These are phyloP conservation scores for Atta cephalotes DNA, from an alignment of 1,140 invertebrate genomes.

Conservation along the genomic window DNA sequence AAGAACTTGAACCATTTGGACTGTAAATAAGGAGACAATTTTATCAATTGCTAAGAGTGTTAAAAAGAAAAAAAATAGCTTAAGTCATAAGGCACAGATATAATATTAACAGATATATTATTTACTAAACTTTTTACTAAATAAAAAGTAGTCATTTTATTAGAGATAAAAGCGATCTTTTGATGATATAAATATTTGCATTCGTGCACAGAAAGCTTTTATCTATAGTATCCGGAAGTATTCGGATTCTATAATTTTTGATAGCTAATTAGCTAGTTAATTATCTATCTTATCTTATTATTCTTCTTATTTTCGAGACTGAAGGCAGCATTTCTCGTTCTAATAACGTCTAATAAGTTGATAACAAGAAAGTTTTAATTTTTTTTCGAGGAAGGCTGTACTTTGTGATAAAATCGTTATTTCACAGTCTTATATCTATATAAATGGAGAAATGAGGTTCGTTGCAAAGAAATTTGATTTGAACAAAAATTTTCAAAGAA, in stretches of 20 bases:
- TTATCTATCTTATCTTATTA: constrained; percentile 37
- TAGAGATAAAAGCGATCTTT: not conserved
- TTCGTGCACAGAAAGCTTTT: not conserved
- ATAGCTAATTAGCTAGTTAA: constrained; percentile 75
- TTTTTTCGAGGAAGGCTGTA: constrained; percentile 6
- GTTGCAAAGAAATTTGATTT: not conserved
- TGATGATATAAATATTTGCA: not conserved
- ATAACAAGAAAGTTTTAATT: constrained; percentile 47
- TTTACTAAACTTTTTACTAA: not conserved
- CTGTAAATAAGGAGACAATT: not conserved
- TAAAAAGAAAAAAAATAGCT: not conserved
- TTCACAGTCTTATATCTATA: constrained; percentile 31
- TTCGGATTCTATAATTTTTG: constrained; percentile 58
- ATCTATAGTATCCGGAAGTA: not conserved
- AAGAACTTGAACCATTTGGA: not conserved
- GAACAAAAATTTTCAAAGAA: not conserved
- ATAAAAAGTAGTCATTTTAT: not conserved
- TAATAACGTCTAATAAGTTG: constrained; percentile 13
- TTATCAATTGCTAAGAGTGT: not conserved
- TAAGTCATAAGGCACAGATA: not conserved
- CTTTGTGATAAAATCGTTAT: constrained; percentile 37
- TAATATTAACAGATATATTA: not conserved
- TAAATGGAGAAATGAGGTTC: constrained; percentile 2
- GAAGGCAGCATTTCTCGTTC: not conserved
- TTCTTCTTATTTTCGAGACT: not conserved